Percentiles rank a stretch among this genome's conserved stretches.
Evolutionary conservation across 2,888 invertebrate genomes (phyloP).

Genomic region (Cheilosia vulpina): DNA sequence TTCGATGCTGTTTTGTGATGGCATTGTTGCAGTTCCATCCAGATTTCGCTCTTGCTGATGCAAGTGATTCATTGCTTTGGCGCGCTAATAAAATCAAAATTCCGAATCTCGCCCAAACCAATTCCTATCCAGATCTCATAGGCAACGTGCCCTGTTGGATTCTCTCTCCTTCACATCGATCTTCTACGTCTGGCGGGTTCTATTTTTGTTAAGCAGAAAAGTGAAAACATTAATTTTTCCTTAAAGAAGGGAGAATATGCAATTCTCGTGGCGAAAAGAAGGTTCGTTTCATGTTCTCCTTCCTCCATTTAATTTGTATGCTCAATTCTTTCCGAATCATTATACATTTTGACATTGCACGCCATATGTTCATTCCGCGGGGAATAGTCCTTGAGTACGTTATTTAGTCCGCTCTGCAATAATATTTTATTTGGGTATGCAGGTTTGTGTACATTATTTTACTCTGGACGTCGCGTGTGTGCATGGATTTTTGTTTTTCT

Average conservation of each 20-base stretch:
- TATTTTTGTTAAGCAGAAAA: slow-evolving; percentile 30
- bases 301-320: slow-evolving; percentile 15
- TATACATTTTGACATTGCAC: slow-evolving; percentile 53
- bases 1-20: no score
- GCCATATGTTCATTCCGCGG: slow-evolving; percentile 61
- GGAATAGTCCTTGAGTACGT: slow-evolving; percentile 26
- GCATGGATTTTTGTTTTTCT: slow-evolving; percentile 1
- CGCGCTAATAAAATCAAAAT: slow-evolving; percentile 22
- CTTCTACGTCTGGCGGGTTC: neutral
- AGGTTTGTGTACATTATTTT: slow-evolving; percentile 35
- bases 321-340: slow-evolving; percentile 44
- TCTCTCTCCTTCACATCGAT: neutral
- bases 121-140: slow-evolving; percentile 1
- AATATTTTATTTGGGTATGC: slow-evolving; percentile 62
- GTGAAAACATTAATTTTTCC: slow-evolving; percentile 24
- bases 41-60: no score
- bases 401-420: slow-evolving; percentile 38
- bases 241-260: slow-evolving; percentile 25
- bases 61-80: slow-evolving; percentile 33
- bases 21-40: no score
- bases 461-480: slow-evolving; percentile 55
- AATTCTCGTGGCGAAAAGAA: slow-evolving; percentile 9
- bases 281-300: slow-evolving; percentile 27
- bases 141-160: neutral
- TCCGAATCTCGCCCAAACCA: neutral